Base-by-base conservation (phyloP, 2,888 invertebrate genomes). In the Cheilosia vernalis region DNA sequence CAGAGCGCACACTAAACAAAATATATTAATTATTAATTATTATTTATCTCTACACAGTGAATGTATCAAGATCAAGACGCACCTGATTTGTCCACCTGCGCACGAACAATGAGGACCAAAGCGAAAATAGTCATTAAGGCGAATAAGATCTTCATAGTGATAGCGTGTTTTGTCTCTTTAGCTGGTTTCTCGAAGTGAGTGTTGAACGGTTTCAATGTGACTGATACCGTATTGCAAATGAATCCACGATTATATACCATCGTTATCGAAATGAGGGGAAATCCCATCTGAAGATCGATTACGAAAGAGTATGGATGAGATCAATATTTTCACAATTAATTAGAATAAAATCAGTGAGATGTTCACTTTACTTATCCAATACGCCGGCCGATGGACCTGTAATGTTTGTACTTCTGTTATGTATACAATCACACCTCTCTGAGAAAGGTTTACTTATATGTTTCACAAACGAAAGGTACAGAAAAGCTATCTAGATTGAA, bases 1-100 rank as follows among this genome's bases (percentile, higher is more conserved):
- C 27, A 81, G 78, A 10, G 73, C n/a, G 51, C 89, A 89, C 17
- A 85, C 89, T 89, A 55, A 1, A 67, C 44, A 33, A 21, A 60
- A 21, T 3, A n/a, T n/a, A 56, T 10, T 10, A 2, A 17, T 17
- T 5, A 33, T 56, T 17, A 13, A 44, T 3, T 17, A 37, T n/a
- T n/a, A n/a, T n/a, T n/a, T n/a, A 15, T n/a, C 1, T 4, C 13
- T 37, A 0, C 6, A 17, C 30, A 7, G 4, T 10, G 2, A 1
- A 21, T 21, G 2, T 21, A 21, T 21, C 2, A 1, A 4, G 7
- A 9, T 51, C 2, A 27, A 49, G 15, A 67, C 64, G 1, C 21
- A 86, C 86, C 86, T 53, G 85, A 49, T 53, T 81, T 76, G 17
- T 86, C 76, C 24, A 53, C 53, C n/a, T 69, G 17, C 5, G 86